Percentiles rank a stretch among this genome's conserved stretches.
Evolutionary conservation across 1,140 invertebrate genomes (phyloP).

Genomic region (silkworm (Bombyx mori)): ASM3026992v2 NC_085115.1:5664501-5665000

Average conservation of each 20-base stretch:
- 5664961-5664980: conserved; percentile 67
- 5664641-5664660: no score
- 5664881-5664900: conserved; percentile 52
- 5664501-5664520: no score
- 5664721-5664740: conserved; percentile 71
- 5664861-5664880: conserved; percentile 49
- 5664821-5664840: conserved; percentile 30
- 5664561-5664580: no score
- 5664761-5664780: conserved; percentile 44
- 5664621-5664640: no score
- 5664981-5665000: conserved; percentile 63
- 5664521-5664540: no score
- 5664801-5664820: conserved; percentile 33
- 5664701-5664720: conserved; percentile 15
- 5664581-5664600: no score
- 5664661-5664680: no score
- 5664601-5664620: no score
- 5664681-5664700: no score
- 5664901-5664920: conserved; percentile 53
- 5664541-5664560: no score
- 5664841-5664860: conserved; percentile 36
- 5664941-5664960: conserved; percentile 33
- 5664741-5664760: conserved; percentile 58
- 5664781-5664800: conserved; percentile 61
- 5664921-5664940: conserved; percentile 48